phyloP scores from a whole-genome alignment of 2,888 invertebrate genomes.

The Lycia hirtaria region DNA sequence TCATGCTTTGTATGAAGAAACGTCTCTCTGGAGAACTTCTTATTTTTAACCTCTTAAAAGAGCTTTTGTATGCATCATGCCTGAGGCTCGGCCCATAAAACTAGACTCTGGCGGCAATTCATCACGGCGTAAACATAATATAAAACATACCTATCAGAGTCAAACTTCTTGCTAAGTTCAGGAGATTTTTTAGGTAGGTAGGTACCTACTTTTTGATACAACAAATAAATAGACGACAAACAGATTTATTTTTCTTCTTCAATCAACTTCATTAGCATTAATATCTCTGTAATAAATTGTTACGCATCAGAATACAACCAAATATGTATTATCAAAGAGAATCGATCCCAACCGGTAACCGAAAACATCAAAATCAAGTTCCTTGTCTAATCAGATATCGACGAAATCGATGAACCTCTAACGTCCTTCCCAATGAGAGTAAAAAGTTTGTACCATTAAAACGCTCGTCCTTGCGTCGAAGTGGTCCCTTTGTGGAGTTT shows the following conservation, averaged over 20 bases:
- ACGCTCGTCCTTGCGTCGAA: conserved; percentile 74
- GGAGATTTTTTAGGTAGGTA: neutral
- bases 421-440: conserved; percentile 42
- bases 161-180: no score
- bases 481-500: conserved; percentile 77
- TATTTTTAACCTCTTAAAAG: no score
- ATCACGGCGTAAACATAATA: no score
- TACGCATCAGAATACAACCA: no score
- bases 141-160: no score
- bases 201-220: neutral
- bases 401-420: conserved; percentile 46
- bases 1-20: no score
- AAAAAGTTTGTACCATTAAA: conserved; percentile 66
- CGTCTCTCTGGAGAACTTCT: no score
- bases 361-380: conserved; percentile 21
- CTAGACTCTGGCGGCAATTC: no score
- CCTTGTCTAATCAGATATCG: conserved; percentile 39
- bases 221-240: neutral
- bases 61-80: no score
- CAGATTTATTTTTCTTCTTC: neutral
- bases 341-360: neutral
- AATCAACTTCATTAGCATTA: neutral
- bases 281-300: no score
- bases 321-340: neutral
- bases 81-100: no score